Evolutionary conservation across 2,113 vertebrate genomes (phyloP), one percentile per base, ranked within the genome.

Genomic region (Asarcornis scutulata): DNA sequence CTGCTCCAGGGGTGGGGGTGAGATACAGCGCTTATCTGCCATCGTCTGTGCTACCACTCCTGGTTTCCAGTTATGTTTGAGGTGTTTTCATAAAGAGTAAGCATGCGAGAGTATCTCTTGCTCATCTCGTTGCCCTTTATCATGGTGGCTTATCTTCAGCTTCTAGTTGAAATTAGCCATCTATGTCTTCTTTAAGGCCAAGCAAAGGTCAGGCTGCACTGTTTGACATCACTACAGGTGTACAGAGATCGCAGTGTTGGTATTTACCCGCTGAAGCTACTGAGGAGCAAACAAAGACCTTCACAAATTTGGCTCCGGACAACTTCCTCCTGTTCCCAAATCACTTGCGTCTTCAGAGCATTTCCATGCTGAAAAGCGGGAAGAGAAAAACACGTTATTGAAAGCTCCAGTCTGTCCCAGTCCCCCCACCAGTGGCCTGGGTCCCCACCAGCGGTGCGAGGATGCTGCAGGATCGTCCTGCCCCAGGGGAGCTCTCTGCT

Each of bases 301-400:
- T 66, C 64, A 66, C 29, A 46, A 60, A 40, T 21, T 18, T 18
- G 4, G 29, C 13, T 59, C 44, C 5, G 2, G 48, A 6, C 71
- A 90, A 11, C 59, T 60, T 75, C 56, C 25, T 76, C 42, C 56
- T 64, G 23, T 69, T 52, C 29, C 36, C 62, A 50, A 26, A 13
- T 6, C 22, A 59, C 50, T 34, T 7, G 10, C 3, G 7, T 23
- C 26, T 69, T 71, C 63, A 53, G 76, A 81, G 34, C 31, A 32
- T 56, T 62, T 60, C 29, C 12, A 13, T 53, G 36, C 29, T 0
- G 0, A 40, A 42, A 67, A 38, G 3, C 0, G 3, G 26, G 40
- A 15, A 21, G 17, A 31, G 26, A 38, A 29, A 18, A 34, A 36
- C 48, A 27, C 32, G 13, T 58, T 42, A 4, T 4, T 23, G 10